Evolutionary conservation across 2,113 vertebrate species (phyloP), one percentile per base, ranked within the genome.

Genomic region (Toxotes chatareus): DNA sequence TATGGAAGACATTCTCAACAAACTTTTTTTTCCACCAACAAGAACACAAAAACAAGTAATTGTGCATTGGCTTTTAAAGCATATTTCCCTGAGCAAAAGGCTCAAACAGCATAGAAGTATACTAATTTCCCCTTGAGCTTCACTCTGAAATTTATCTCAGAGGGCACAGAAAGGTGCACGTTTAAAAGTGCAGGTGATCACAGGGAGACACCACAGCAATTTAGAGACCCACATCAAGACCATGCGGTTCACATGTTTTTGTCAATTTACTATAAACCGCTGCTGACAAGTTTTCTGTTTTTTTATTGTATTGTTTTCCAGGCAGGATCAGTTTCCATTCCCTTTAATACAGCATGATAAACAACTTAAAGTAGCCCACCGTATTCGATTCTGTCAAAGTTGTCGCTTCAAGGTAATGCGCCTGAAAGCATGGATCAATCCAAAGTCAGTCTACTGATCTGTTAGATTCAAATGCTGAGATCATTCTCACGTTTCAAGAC

Each of bases 31-130:
- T 79, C 3, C 27, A 36, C 19, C 67, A 60, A 73, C 53, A 16
- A 60, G 36, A 82, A 60, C 14, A 75, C 16, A 56, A 60, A 34
- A 70, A 80, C 14, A 82, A 83, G 69, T 11, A 82, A 27, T 17
- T 80, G 42, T 84, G 83, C 74, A 78, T 47, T 61, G 53, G 69
- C 61, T 79, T 88, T 16, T 49, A 57, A 62, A 72, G 79, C 34
- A 80, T 36, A 77, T 83, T 74, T 91, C 89, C 88, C 91, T 91
- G 86, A 92, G 91, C 88, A 62, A 76, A 82, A 72, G 76, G 78
- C 80, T 87, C 80, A 66, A 75, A 27, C 31, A 64, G 69, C 40
- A 70, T 21, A 84, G 55, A 70, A 76, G 53, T 56, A 75, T 40
- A 78, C 23, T 49, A 4, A 49, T 10, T 60, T 40, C 32, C 60